These are phyloP conservation scores for Siniperca chuatsi DNA, from an alignment of 2,113 vertebrate species.

Conservation along the genomic window DNA sequence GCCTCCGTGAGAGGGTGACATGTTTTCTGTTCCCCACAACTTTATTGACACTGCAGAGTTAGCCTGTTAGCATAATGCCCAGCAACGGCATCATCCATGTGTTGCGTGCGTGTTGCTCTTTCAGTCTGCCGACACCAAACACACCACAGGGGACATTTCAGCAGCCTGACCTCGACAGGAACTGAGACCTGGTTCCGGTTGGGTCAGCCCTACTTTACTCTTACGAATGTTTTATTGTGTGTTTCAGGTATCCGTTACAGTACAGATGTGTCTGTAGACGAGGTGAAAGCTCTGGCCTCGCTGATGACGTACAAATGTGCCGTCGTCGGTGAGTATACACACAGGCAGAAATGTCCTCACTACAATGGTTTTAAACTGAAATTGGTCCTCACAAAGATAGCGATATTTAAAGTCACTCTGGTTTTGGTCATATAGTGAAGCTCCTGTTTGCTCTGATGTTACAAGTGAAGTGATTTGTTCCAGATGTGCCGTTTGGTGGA, in stretches of 20 bases:
- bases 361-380: no score
- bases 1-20: no score
- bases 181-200: not conserved
- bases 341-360: no score
- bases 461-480: not conserved
- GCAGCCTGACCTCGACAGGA: not conserved
- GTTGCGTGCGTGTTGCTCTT: no score
- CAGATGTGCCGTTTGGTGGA: conserved; percentile 99
- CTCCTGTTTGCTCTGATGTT: not conserved
- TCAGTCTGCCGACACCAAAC: no score
- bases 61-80: no score
- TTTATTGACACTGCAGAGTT: no score
- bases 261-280: conserved; percentile 94
- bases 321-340: conserved; percentile 91
- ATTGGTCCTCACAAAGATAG: no score
- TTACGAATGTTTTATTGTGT: not conserved
- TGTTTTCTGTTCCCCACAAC: no score
- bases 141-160: no score
- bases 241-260: conserved; percentile 95
- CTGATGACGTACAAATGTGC: conserved; percentile 99
- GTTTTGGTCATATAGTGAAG: not conserved
- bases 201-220: not conserved
- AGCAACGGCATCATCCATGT: no score
- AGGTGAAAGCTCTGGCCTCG: conserved; percentile 97
- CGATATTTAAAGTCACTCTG: no score